Evolutionary conservation across 2,797 vertebrate species (phyloP).

Genomic region (Silurus aristotelis): DNA sequence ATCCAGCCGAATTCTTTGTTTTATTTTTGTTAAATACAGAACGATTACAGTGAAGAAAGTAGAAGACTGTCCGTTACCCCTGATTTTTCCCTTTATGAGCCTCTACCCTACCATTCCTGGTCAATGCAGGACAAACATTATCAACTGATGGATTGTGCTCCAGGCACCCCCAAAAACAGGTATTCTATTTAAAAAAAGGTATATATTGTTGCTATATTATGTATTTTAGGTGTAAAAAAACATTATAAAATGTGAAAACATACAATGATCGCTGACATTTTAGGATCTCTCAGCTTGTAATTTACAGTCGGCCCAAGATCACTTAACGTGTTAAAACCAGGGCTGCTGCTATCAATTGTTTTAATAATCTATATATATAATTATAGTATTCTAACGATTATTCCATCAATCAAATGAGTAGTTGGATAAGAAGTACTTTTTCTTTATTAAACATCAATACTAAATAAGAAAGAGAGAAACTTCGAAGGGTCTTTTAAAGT

Average conservation of each 20-base stretch:
- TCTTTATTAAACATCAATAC: too few species aligned
- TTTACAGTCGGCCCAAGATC: background rate
- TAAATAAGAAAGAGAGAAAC: too few species aligned
- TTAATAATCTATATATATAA: too few species aligned
- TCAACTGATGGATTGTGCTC: constrained; percentile 71
- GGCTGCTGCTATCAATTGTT: too few species aligned
- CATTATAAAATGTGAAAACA: background rate
- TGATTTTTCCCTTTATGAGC: constrained; percentile 64
- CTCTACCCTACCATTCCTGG: constrained; percentile 74
- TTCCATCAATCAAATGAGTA: too few species aligned
- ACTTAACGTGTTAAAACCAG: background rate
- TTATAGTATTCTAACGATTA: too few species aligned
- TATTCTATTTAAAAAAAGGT: constrained; percentile 46
- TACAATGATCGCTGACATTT: background rate
- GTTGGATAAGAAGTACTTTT: too few species aligned
- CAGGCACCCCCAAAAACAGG: constrained; percentile 78
- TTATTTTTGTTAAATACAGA: constrained; percentile 48
- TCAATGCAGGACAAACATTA: constrained; percentile 76
- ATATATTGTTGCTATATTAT: too few species aligned
- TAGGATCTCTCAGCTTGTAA: background rate
- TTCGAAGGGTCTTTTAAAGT: too few species aligned
- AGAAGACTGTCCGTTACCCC: constrained; percentile 66
- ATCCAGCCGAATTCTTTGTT: too few species aligned
- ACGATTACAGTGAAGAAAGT: constrained; percentile 68
- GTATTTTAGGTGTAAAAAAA: background rate